These are phyloP conservation scores for silkworm (Bombyx mori) DNA, from an alignment of 1,140 invertebrate species.

Conservation along the genomic window DNA sequence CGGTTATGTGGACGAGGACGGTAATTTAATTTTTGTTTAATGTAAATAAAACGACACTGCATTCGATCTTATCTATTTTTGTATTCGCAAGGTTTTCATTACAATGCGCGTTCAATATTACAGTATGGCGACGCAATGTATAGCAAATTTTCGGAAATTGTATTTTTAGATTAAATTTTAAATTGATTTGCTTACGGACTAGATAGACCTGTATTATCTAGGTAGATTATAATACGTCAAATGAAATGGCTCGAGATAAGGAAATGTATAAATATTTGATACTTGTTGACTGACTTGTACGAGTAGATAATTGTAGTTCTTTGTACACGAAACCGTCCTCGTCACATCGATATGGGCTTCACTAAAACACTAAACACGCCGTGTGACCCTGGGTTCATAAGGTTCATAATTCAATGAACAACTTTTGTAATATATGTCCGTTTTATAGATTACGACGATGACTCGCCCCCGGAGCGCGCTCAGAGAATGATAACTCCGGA, in stretches of 20 bases:
- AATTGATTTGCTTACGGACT: too few species aligned
- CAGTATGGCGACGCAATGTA: neutral
- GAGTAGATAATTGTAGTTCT: too few species aligned
- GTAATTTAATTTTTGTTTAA: neutral
- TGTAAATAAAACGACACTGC: neutral
- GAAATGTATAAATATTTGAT: too few species aligned
- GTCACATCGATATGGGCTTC: neutral
- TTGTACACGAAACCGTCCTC: too few species aligned
- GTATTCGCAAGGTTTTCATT: too few species aligned
- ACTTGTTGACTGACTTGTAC: too few species aligned
- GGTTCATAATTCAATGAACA: too few species aligned
- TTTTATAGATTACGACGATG: constrained; percentile 49
- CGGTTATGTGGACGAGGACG: constrained; percentile 4
- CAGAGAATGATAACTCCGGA: constrained; percentile 68
- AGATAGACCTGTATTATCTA: too few species aligned
- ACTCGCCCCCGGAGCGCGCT: constrained; percentile 59
- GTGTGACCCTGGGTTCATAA: neutral
- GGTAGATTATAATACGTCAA: too few species aligned
- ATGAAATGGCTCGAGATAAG: too few species aligned
- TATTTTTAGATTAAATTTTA: too few species aligned
- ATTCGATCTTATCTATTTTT: constrained; percentile 5
- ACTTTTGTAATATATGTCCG: neutral
- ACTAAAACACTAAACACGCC: neutral
- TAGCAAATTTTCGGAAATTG: too few species aligned
- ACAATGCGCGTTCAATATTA: neutral